A percentile compares a stretch with the other conserved stretches of the same genome.
These are phyloP conservation scores for Drosophila leonis DNA, from an alignment of 2,888 invertebrate species.

Conservation along the genomic window DNA sequence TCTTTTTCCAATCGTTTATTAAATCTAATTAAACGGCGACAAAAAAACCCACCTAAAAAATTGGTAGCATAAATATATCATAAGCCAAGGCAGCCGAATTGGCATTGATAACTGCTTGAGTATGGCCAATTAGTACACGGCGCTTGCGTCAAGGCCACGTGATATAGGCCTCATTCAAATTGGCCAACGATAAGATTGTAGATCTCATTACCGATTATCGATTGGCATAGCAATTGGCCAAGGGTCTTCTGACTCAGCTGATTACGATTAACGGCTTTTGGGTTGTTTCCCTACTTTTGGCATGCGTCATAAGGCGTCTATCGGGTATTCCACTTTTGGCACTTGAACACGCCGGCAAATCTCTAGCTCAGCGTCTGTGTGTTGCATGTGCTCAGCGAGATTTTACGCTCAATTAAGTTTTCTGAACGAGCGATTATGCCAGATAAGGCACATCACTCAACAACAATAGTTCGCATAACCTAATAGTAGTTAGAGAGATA, in stretches of 20 bases:
- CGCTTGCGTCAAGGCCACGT: constrained; percentile 23
- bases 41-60: not conserved
- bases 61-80: constrained; percentile 16
- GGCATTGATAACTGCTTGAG: constrained; percentile 47
- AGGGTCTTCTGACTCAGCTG: constrained; percentile 36
- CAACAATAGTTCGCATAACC: constrained; percentile 51
- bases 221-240: constrained; percentile 14
- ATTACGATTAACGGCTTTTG: not conserved
- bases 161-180: constrained; percentile 32
- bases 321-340: constrained; percentile 24
- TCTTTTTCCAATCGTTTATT: constrained; percentile 19
- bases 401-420: constrained; percentile 73
- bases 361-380: not conserved
- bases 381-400: constrained; percentile 50
- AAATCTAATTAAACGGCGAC: constrained; percentile 22
- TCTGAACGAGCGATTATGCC: constrained; percentile 57
- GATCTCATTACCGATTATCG: constrained; percentile 7
- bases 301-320: constrained; percentile 45
- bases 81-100: constrained; percentile 18
- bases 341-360: constrained; percentile 47
- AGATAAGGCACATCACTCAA: constrained; percentile 39
- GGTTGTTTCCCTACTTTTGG: not conserved
- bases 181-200: constrained; percentile 16
- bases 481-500: constrained; percentile 2
- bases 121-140: constrained; percentile 30